Evolutionary conservation across 2,888 invertebrate genomes (phyloP), one percentile per base, ranked within the genome.

Genomic region (Trachelus stipa): DNA sequence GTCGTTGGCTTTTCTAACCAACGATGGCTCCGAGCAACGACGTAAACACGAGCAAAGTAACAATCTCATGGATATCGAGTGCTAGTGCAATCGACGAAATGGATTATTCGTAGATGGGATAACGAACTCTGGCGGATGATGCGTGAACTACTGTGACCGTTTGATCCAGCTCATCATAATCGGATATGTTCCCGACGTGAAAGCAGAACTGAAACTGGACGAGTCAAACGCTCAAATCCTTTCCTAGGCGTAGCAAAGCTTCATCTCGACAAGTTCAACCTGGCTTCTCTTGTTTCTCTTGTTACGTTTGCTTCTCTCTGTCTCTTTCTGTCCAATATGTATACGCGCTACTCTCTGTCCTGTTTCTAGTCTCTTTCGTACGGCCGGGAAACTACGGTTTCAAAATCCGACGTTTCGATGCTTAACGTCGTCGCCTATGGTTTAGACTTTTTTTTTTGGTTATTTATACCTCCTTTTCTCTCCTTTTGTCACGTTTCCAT

Each of bases 401-500:
- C 23, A 56, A 56, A 56, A 56, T 56, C 23, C 23, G 9, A 23
- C 23, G 56, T 23, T 56, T 23, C 23, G 56, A 23, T 23, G 56
- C 56, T 56, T 23, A 56, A 56, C 23, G 15, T 9, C 56, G 23
- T 56, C 23, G 9, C 56, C 56, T 23, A 23, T 56, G 23, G 23
- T 56, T 56, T 9, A 56, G 23, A 56, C 75, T 69, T 40, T 69
- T 69, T 76, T 75, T 30, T 35, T 76, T 76, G 78, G 12, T 34
- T 35, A 12, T 76, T 76, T 35, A n/a, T 9, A 34, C 11, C 33
- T 68, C 3, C 71, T 56, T 79, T 74, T 34, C 69, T 77, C 74
- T 76, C 76, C 76, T 78, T 77, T 76, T 73, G n/a, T 68, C 69
- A 56, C 40, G 75, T 76, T 76, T 80, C 79, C 73, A 35, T 74